Percentiles rank a stretch among this genome's conserved stretches.
These are phyloP conservation scores for Nephrotoma flavescens DNA, from an alignment of 2,888 invertebrate genomes.

Conservation along the genomic window DNA sequence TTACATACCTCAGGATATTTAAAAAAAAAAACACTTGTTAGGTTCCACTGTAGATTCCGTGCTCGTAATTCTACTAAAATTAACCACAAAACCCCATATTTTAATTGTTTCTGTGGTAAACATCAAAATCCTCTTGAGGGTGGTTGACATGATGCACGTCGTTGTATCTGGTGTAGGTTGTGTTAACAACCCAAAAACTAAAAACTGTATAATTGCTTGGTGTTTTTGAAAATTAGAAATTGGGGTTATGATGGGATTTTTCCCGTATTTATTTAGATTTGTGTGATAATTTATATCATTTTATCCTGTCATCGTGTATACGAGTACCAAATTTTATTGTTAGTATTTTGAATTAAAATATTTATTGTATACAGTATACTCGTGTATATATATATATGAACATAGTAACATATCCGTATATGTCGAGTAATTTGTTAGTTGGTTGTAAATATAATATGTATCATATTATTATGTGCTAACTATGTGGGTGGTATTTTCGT, in stretches of 20 bases:
- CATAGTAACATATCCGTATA: too few relatives aligned
- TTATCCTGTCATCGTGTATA: not conserved
- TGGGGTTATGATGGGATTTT: not conserved
- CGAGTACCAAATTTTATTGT: not conserved
- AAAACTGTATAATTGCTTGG: not conserved
- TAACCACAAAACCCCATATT: not conserved
- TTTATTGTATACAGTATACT: not conserved
- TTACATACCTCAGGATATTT: too few relatives aligned
- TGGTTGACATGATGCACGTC: not conserved
- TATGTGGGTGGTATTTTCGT: not conserved
- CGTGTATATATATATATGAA: not conserved
- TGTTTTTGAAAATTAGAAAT: not conserved
- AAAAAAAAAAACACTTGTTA: too few relatives aligned
- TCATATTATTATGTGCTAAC: not conserved
- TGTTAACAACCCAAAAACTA: not conserved
- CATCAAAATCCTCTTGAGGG: not conserved
- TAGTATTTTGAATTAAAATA: not conserved
- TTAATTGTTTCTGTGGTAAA: not conserved
- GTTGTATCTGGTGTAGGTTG: not conserved
- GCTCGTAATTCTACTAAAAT: not conserved
- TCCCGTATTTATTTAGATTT: not conserved
- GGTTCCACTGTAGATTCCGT: too few relatives aligned
- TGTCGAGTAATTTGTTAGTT: not conserved
- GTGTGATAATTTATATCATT: not conserved
- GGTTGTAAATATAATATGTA: not conserved